These are phyloP conservation scores for Pantherophis vulpinus DNA, from an alignment of 2,797 vertebrate species.

Conservation along the genomic window DNA sequence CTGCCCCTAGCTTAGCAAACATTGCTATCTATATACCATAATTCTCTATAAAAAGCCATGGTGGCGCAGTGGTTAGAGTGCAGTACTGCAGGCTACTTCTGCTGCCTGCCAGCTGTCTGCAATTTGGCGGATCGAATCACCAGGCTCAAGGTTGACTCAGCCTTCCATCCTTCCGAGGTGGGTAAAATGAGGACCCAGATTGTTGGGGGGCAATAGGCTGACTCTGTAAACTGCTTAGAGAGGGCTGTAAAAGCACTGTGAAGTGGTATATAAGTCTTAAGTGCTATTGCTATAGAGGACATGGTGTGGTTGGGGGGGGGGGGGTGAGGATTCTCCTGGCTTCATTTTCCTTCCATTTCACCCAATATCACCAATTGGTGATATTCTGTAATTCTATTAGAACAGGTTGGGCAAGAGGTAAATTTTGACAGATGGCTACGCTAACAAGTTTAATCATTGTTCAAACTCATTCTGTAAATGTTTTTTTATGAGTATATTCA, in stretches of 20 bases:
- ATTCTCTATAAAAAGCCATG: too few species aligned
- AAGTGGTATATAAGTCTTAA: too few species aligned
- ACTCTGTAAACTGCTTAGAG: too few species aligned
- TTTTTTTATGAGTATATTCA: neutral
- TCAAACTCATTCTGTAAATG: neutral
- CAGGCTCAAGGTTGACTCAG: too few species aligned
- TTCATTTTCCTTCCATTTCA: neutral
- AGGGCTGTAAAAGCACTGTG: too few species aligned
- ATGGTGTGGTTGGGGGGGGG: neutral
- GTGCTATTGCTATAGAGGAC: neutral
- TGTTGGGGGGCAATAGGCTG: too few species aligned
- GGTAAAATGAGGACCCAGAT: too few species aligned
- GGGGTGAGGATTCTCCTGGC: neutral
- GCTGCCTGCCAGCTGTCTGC: too few species aligned
- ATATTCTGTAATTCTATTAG: neutral
- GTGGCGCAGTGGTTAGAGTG: too few species aligned
- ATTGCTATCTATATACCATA: neutral
- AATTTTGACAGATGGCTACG: neutral
- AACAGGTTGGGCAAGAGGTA: neutral
- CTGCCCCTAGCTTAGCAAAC: neutral
- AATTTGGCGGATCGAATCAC: too few species aligned
- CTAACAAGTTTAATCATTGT: neutral
- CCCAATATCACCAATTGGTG: neutral
- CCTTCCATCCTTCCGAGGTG: too few species aligned
- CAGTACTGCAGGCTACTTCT: too few species aligned